Conservation (phyloP, 2,113 vertebrate genomes). For the Podiceps cristatus region DNA sequence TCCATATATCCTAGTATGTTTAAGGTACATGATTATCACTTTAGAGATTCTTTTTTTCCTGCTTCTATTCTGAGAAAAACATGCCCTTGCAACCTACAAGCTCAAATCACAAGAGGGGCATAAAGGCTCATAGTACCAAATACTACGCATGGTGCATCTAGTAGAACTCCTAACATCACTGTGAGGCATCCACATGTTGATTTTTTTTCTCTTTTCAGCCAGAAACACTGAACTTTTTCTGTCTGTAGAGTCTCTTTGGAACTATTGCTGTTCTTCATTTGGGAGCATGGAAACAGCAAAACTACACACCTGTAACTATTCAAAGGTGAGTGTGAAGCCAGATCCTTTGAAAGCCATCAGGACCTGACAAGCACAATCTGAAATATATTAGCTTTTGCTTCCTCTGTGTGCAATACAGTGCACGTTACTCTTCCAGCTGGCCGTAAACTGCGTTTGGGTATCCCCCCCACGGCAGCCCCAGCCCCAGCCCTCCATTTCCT, state of each 20-base stretch:
- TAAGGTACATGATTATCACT: neutral
- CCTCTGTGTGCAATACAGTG: neutral
- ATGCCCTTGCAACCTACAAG: neutral
- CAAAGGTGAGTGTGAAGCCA: neutral
- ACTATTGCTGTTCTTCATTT: neutral
- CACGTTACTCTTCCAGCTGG: neutral
- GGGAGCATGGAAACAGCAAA: neutral
- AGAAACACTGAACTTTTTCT: neutral
- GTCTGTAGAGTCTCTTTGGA: neutral
- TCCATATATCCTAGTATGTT: neutral
- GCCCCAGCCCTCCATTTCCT: neutral
- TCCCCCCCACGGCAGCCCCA: neutral
- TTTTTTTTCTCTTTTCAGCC: neutral
- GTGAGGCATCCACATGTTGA: neutral
- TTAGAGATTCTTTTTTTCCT: neutral
- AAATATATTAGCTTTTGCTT: neutral
- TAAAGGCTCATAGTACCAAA: neutral
- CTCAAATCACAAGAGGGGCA: neutral
- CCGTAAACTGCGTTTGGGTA: neutral
- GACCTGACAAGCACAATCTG: neutral
- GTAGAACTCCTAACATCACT: neutral
- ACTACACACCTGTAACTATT: neutral
- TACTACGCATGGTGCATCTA: rapidly evolving
- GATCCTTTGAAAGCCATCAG: neutral
- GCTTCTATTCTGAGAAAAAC: neutral